Evolutionary conservation across 2,797 vertebrate species (phyloP), one percentile per base, ranked within the genome.

Genomic region (Melanotaenia pygmaea): DNA sequence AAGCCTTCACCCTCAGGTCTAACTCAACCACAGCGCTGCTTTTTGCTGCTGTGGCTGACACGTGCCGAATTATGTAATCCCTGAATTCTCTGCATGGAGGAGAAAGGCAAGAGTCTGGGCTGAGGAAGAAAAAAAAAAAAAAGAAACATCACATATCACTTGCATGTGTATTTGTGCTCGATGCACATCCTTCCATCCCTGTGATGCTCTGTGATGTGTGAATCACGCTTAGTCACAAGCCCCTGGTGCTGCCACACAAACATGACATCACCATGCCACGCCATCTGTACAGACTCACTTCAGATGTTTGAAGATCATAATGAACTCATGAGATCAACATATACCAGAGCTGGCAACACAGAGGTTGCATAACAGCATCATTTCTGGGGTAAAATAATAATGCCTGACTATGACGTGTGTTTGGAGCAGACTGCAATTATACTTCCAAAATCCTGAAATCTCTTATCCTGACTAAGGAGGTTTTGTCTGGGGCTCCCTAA

Each of bases 41-140:
- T 64, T 67, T 61, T 50, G 66, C 22, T 71, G 69, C 84, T 47
- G 30, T 20, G 58, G 75, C n/a, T 26, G 12, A 13, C 82, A 81
- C 76, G 62, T 82, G 80, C 83, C 0, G 22, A 24, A 68, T 91
- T 89, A 90, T 72, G 84, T 85, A 86, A 91, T 70, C 50, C 67
- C 11, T 59, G 32, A 7, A 40, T 32, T 24, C 7, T 43, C 72
- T 18, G 13, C 58, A 32, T 11, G 6, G 59, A 62, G 62, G 51
- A 77, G 75, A 38, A 12, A 12, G 59, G 35, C 8, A 32, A 59
- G 59, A 53, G 64, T 16, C 18, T 12, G 63, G 1, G 26, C 16
- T 8, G 64, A 72, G 51, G 59, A 37, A 10, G 10, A 4, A 18
- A 1, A 26, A 20, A 26, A 28, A 28, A 3, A 28, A 28, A 35